These are phyloP conservation scores for Eristalis pertinax DNA, from an alignment of 2,888 invertebrate species.

Conservation along the genomic window DNA sequence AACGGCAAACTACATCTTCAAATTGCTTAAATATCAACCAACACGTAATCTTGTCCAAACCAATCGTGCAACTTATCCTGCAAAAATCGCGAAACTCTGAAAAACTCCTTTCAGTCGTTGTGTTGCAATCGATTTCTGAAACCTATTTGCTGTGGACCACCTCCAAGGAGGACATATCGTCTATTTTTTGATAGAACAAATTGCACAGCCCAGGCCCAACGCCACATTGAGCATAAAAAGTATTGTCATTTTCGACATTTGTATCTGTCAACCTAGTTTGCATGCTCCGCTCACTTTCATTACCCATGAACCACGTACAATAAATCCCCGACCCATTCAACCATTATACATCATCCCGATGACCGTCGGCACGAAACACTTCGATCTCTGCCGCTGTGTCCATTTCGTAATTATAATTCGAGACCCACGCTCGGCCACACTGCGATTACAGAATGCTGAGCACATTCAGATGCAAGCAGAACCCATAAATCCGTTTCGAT, in stretches of 20 bases:
- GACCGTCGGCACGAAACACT: conserved; percentile 37
- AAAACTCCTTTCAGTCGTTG: too few species aligned
- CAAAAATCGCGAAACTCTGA: too few species aligned
- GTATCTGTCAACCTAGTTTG: conserved; percentile 44
- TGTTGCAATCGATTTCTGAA: too few species aligned
- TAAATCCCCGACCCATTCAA: conserved; percentile 61
- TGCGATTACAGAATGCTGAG: conserved; percentile 28
- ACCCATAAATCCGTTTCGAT: conserved; percentile 51
- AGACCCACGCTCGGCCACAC: conserved; percentile 16
- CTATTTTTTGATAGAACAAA: too few species aligned
- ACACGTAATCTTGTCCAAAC: too few species aligned
- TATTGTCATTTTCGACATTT: neutral
- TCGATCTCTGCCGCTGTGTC: conserved; percentile 23
- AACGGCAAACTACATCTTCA: too few species aligned
- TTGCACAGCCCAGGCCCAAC: too few species aligned
- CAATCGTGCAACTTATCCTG: too few species aligned
- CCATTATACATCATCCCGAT: conserved; percentile 49
- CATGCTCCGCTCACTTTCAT: conserved; percentile 23
- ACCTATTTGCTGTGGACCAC: too few species aligned
- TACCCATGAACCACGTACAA: conserved; percentile 40
- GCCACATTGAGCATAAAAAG: neutral
- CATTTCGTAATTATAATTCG: conserved; percentile 50
- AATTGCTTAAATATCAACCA: too few species aligned
- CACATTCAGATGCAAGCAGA: conserved; percentile 55
- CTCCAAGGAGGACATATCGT: too few species aligned